These are phyloP conservation scores for Oryzaephilus surinamensis DNA, from an alignment of 1,140 invertebrate species.

Conservation along the genomic window DNA sequence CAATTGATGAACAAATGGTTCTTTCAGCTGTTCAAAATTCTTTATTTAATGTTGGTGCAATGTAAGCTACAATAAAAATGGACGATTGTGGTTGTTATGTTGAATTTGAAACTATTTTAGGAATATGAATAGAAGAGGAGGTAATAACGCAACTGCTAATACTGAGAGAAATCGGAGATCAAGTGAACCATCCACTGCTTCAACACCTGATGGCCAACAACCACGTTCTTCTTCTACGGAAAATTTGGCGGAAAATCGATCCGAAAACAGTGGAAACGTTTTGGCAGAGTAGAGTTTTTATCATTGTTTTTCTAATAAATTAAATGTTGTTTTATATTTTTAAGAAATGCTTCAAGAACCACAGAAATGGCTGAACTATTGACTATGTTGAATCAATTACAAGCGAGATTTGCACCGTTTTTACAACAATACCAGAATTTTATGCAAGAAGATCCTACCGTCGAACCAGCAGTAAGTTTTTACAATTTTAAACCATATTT, in stretches of 20 bases:
- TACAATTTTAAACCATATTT: conserved; percentile 4
- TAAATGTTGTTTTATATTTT: no score
- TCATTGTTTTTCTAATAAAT: no score
- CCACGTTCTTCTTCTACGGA: no score
- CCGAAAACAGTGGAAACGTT: no score
- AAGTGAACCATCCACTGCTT: conserved; percentile 12
- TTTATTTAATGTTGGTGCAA: conserved; percentile 17
- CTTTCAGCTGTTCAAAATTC: conserved; percentile 25
- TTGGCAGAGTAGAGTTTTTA: no score
- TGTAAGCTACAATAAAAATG: conserved; percentile 23
- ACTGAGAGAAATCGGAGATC: neutral
- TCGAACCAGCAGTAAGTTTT: conserved; percentile 40
- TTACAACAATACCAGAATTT: conserved; percentile 48
- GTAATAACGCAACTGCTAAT: neutral
- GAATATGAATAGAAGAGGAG: conserved; percentile 5
- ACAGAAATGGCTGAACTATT: conserved; percentile 49
- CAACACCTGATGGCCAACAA: conserved; percentile 23
- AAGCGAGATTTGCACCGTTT: conserved; percentile 51
- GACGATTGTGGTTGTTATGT: neutral
- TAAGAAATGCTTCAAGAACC: conserved; percentile 38
- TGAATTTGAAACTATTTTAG: neutral
- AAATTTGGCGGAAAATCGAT: conserved; percentile 7
- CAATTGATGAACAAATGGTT: conserved; percentile 23
- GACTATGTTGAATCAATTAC: conserved; percentile 45
- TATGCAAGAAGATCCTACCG: conserved; percentile 46